Base-by-base conservation (phyloP, 2,797 vertebrate genomes). In the Rhinatrema bivittatum region DNA sequence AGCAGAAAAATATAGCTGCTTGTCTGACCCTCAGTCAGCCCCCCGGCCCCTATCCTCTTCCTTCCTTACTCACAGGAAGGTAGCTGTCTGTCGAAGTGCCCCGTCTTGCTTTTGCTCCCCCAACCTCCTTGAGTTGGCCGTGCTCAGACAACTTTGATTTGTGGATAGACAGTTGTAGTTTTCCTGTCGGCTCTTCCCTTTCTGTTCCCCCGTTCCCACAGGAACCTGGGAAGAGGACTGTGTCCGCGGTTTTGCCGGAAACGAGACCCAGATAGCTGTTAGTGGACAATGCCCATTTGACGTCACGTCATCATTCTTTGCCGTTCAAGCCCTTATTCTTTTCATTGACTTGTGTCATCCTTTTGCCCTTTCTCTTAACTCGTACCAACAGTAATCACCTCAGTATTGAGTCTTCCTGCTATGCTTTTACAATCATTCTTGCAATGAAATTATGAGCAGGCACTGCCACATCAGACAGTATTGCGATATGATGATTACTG, bases 181-280 rank as follows among this genome's bases (percentile, higher is more conserved):
- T 70, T 75, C 75, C 62, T 53, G 57, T 39, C 41, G 34, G 46
- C 52, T 65, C 64, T 77, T 79, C 68, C 68, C 36, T 50, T 56
- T 50, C 7, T 42, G 53, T 72, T 67, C 60, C 53, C 74, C 35
- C 9, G 45, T 87, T 85, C 79, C 78, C 79, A 82, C 81, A 81
- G 81, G 74, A 85, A 72, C 71, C 16, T 56, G 43, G 50, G 46
- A 59, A 65, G 62, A 55, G 60, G 4, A 31, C 50, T 25, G 2
- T 72, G 71, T 64, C 60, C 48, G 9, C 32, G 26, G 7, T 49
- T 50, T 45, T 5, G 19, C 31, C 42, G 61, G 74, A 78, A 84
- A 64, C 5, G 0, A 10, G 23, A 49, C 52, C 4, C 19, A 58
- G 68, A 76, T 72, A 73, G 69, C 40, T 26, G 1, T 3, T 7